Conservation (phyloP, 92 coral and sea anemone species). For the Virgularia gustaviana region DNA sequence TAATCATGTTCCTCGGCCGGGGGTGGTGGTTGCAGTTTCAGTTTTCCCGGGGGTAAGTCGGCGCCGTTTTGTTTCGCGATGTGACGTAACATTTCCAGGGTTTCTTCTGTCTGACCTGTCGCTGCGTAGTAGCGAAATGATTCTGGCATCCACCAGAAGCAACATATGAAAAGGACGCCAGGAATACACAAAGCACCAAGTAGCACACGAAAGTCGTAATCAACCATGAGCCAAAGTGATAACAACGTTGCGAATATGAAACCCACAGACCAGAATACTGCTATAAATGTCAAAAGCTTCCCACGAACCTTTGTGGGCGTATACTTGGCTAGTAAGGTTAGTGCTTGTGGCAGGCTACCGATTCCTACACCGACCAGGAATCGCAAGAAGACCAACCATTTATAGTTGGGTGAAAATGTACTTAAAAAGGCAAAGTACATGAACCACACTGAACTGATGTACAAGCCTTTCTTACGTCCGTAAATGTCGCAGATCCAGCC, state of each 20-base stretch:
- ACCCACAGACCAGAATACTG: conserved; percentile 49
- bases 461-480: conserved; percentile 57
- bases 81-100: conserved; percentile 48
- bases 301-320: conserved; percentile 34
- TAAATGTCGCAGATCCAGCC: conserved; percentile 58
- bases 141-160: conserved; percentile 67
- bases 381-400: conserved; percentile 51
- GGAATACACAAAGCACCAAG: conserved; percentile 34
- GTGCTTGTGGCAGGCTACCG: conserved; percentile 48
- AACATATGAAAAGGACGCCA: conserved; percentile 10
- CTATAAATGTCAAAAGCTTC: conserved; percentile 26
- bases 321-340: conserved; percentile 26
- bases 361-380: conserved; percentile 59
- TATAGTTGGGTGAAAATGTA: conserved; percentile 57
- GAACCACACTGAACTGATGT: conserved; percentile 56
- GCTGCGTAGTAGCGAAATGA: conserved; percentile 68
- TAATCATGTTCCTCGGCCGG: no score
- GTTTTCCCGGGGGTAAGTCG: conserved; percentile 65
- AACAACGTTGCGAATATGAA: conserved; percentile 22
- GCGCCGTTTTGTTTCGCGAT: conserved; percentile 61
- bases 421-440: conserved; percentile 59
- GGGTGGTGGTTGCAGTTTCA: conserved; percentile 57
- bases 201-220: conserved; percentile 31
- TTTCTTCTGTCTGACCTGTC: conserved; percentile 68
- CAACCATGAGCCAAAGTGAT: conserved; percentile 30